Percentiles rank a stretch among this genome's conserved stretches.
Evolutionary conservation across 30 jellyfish, hydroid and myxozoan species (phyloP).

Genomic region (Turritopsis dohrnii): DNA sequence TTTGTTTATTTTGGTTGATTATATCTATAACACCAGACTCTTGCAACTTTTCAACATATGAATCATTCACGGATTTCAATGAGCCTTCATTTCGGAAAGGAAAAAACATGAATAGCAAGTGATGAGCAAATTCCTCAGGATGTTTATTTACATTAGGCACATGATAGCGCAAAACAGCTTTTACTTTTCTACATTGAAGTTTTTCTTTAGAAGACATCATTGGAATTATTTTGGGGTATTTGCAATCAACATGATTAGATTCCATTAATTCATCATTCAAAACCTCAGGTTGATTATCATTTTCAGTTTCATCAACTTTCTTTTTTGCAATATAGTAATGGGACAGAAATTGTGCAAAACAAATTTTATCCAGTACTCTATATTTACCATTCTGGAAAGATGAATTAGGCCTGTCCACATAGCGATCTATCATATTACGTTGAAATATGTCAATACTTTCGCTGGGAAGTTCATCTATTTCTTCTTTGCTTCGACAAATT

Average conservation of each 20-base stretch:
- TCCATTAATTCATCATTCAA: constrained; percentile 13
- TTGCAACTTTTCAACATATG: not conserved
- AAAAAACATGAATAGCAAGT: constrained; percentile 24
- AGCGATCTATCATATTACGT: constrained; percentile 1
- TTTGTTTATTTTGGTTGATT: not conserved
- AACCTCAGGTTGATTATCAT: constrained; percentile 8
- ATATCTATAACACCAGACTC: not conserved
- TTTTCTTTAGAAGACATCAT: constrained; percentile 18
- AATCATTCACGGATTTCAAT: not conserved
- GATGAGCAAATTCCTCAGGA: constrained; percentile 28
- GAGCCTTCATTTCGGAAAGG: constrained; percentile 13
- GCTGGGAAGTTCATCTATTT: not conserved
- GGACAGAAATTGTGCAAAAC: constrained; percentile 14
- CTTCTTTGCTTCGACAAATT: constrained; percentile 7
- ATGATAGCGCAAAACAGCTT: constrained; percentile 31
- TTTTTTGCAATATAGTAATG: not conserved
- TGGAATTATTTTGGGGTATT: constrained; percentile 3
- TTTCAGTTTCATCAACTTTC: constrained; percentile 6
- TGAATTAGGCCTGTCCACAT: constrained; percentile 12
- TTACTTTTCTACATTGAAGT: constrained; percentile 17
- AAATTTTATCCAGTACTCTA: not conserved
- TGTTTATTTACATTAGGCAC: constrained; percentile 11
- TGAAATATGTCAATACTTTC: constrained; percentile 4
- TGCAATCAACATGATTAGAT: not conserved
- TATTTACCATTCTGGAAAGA: not conserved